Evolutionary conservation across 2,113 vertebrate genomes (phyloP), one percentile per base, ranked within the genome.

Genomic region (Acrocephalus arundinaceus): DNA sequence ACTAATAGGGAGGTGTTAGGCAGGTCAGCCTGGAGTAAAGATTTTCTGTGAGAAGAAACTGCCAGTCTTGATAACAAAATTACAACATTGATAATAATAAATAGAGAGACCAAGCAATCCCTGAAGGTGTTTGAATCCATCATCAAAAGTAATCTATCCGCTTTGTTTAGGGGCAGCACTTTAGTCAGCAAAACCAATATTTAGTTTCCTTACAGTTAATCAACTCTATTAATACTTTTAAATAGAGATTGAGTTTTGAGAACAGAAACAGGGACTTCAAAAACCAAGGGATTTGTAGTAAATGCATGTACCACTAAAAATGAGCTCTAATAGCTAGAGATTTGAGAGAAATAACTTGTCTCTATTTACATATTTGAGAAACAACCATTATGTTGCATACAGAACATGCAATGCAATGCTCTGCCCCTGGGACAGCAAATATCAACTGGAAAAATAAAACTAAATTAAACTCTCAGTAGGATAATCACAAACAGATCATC

Each of bases 1-100:
- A 81, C 90, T 96, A 95, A 95, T 54, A 93, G 76, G 76, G 33
- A 89, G 68, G 85, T 82, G 83, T 92, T 89, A 73, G 85, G 37
- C 6, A 13, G 57, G 88, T 81, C 88, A 78, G 45, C 37, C 43
- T 89, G 45, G 61, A 86, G 68, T 77, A 49, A 93, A 85, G 65
- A 39, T 96, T 85, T 95, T 90, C 76, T 84, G 65, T 71, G 68
- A 91, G 72, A 74, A 90, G 76, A 74, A 93, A 67, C 55, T 90
- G 46, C 43, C 65, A 84, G 39, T 57, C 87, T 84, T 78, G 79
- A 91, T 90, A 90, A 93, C 9, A 86, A 93, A 88, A 92, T 72
- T 63, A 78, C 35, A 81, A 18, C 22, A 58, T 7, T 33, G 43
- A 68, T 94, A 65, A 84, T 7, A 67, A 13, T 18, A 84, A 81